Conservation (phyloP, 2,113 vertebrate species). For the Scopus umbretta region DNA sequence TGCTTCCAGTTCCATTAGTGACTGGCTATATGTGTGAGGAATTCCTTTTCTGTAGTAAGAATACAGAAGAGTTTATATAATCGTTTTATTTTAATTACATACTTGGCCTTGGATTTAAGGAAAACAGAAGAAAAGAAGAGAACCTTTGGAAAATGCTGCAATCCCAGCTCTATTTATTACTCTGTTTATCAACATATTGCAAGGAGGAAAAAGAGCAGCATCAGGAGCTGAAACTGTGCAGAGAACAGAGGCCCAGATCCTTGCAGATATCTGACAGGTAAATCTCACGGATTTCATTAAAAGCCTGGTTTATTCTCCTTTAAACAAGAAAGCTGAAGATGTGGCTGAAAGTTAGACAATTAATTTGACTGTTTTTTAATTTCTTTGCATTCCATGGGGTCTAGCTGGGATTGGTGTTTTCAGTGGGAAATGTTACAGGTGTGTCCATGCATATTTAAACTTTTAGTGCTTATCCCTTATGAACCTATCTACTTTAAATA, state of each 20-base stretch:
- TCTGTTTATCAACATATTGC: background rate
- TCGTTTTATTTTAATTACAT: background rate
- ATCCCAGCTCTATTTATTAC: background rate
- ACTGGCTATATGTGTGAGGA: background rate
- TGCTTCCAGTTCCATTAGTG: background rate
- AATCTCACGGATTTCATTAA: background rate
- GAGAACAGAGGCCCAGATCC: background rate
- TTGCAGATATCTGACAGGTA: background rate
- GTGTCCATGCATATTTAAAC: background rate
- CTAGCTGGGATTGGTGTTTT: background rate
- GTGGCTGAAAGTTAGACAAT: background rate
- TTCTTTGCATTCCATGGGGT: background rate
- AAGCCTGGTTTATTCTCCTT: background rate
- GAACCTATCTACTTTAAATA: background rate
- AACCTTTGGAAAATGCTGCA: background rate
- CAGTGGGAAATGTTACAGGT: background rate
- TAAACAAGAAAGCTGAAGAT: background rate
- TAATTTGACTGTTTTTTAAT: background rate
- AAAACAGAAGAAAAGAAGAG: background rate
- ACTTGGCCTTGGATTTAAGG: background rate
- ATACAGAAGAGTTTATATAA: background rate
- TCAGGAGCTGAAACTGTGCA: background rate
- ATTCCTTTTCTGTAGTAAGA: background rate
- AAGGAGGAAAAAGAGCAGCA: background rate
- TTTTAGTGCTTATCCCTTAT: background rate